Evolutionary conservation across 2,797 vertebrate species (phyloP).

Genomic region (Thunnus albacares): DNA sequence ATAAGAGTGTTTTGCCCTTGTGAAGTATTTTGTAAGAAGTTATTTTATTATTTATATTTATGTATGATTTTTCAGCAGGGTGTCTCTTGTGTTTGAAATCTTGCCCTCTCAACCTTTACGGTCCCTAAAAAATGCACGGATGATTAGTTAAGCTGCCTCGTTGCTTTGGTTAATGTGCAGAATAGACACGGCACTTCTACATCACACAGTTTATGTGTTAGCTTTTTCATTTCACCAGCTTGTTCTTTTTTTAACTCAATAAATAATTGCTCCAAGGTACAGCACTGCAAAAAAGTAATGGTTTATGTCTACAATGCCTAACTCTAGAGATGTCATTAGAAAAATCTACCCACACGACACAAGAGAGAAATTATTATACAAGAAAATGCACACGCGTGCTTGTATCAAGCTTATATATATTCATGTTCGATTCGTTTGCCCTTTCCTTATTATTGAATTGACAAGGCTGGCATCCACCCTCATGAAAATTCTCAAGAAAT

Average conservation of each 20-base stretch:
- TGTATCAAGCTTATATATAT: background rate
- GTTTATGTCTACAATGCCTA: background rate
- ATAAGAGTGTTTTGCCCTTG: conserved; percentile 56
- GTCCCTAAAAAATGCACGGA: conserved; percentile 2
- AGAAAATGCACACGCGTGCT: too few relatives aligned
- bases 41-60: conserved; percentile 48
- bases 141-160: background rate
- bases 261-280: too few relatives aligned
- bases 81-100: conserved; percentile 36
- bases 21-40: conserved; percentile 37
- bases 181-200: background rate
- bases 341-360: background rate
- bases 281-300: too few relatives aligned
- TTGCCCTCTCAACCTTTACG: conserved; percentile 3
- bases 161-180: background rate
- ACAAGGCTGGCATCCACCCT: background rate
- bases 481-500: background rate
- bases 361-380: background rate
- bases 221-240: background rate
- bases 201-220: background rate
- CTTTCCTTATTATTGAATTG: background rate
- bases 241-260: background rate
- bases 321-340: background rate
- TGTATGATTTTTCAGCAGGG: conserved; percentile 25
- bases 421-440: background rate